phyloP scores from a whole-genome alignment of 2,113 vertebrate species.

The Sinosuthora webbiana region DNA sequence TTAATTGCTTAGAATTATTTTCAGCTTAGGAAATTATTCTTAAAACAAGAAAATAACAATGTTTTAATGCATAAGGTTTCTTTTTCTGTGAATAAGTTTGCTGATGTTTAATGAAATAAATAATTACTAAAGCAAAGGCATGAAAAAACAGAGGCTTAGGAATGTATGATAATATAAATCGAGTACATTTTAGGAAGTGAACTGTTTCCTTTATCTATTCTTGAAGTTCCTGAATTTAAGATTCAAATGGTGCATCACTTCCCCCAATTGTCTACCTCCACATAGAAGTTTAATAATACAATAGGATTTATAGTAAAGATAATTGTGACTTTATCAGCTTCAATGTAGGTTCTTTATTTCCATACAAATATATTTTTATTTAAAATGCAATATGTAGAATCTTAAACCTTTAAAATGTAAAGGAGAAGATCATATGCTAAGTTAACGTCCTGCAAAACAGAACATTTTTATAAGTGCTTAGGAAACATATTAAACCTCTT shows the following conservation, averaged over 20 bases:
- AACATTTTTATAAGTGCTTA: background rate
- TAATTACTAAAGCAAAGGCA: background rate
- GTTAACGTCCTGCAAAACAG: background rate
- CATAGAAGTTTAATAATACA: background rate
- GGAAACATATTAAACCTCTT: background rate
- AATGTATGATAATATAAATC: background rate
- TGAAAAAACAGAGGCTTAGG: background rate
- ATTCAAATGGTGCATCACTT: background rate
- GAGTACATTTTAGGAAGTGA: background rate
- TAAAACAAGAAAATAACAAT: background rate
- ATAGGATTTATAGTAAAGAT: background rate
- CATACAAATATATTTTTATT: background rate
- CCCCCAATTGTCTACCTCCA: background rate
- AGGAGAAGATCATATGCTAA: background rate
- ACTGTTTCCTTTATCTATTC: background rate
- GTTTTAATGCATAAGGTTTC: fast-evolving
- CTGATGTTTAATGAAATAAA: background rate
- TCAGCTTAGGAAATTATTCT: background rate
- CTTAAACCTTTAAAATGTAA: background rate
- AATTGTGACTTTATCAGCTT: background rate
- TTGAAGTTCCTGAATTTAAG: background rate
- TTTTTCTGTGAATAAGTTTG: background rate
- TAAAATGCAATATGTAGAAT: background rate
- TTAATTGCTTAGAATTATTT: background rate
- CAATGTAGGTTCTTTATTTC: background rate